phyloP scores from a whole-genome alignment of 1,140 invertebrate species.

The Cotesia chilonis region DNA sequence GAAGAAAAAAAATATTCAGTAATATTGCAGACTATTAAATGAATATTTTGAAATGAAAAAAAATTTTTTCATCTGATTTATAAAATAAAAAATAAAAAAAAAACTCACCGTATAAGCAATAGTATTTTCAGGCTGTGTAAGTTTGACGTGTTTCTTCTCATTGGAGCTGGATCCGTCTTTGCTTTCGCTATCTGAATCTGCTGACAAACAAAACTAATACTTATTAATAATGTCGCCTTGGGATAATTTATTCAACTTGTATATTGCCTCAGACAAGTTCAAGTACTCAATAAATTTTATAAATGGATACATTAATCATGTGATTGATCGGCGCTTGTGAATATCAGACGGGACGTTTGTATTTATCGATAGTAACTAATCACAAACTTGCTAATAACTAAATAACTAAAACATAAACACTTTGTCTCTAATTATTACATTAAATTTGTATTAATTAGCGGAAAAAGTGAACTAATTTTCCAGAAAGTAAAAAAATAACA shows the following conservation, averaged over 20 bases:
- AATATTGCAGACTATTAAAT: no score
- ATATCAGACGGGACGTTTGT: no score
- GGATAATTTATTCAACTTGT: neutral
- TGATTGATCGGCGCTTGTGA: no score
- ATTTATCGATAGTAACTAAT: no score
- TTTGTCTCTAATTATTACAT: neutral
- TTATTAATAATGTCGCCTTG: slow-evolving; percentile 16
- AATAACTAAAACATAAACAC: neutral
- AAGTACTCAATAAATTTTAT: slow-evolving; percentile 13
- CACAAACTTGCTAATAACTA: neutral
- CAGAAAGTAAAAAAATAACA: neutral
- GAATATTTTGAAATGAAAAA: no score
- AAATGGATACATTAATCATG: neutral
- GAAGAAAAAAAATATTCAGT: no score
- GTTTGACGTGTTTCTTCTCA: slow-evolving; percentile 63
- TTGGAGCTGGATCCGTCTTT: slow-evolving; percentile 62
- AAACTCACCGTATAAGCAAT: slow-evolving; percentile 67
- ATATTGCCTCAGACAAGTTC: slow-evolving; percentile 34
- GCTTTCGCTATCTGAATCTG: slow-evolving; percentile 66
- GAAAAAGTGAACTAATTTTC: neutral
- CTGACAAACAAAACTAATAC: slow-evolving; percentile 42
- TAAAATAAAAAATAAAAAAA: neutral
- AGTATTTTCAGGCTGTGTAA: slow-evolving; percentile 65
- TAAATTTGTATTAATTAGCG: no score
- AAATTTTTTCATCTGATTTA: no score